Evolutionary conservation across 1,140 invertebrate species (phyloP).

Genomic region (Muscidifurax raptorellus): DNA sequence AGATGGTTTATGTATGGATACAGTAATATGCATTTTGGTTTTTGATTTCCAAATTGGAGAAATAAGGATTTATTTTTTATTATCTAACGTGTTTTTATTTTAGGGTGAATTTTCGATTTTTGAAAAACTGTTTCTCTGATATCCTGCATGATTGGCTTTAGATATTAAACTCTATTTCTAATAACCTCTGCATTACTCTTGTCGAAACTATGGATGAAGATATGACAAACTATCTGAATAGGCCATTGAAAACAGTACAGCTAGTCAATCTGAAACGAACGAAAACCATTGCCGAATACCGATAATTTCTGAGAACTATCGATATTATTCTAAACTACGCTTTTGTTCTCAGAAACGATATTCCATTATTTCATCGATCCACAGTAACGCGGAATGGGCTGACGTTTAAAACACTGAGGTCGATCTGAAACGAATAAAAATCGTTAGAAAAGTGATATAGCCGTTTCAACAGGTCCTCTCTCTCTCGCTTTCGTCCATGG

Average conservation of each 20-base stretch:
- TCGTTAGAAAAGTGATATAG: background rate
- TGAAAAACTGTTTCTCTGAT: no score
- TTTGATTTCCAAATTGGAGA: no score
- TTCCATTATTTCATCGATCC: background rate
- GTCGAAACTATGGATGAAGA: background rate
- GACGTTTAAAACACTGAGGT: background rate
- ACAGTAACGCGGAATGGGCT: background rate
- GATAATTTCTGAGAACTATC: background rate
- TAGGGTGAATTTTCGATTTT: no score
- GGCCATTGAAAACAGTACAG: no score
- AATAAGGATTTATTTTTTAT: no score
- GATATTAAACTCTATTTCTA: no score
- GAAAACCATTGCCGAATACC: background rate
- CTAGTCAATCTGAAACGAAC: background rate
- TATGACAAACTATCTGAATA: no score
- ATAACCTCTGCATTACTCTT: no score
- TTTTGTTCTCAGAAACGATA: background rate
- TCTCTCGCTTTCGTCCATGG: background rate
- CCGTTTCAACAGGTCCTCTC: conserved; percentile 40
- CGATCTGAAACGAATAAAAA: background rate
- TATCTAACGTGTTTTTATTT: no score
- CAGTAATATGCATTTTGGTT: no score
- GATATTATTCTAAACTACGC: background rate
- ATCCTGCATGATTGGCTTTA: no score
- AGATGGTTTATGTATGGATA: no score